These are phyloP conservation scores for Nyctibius bracteatus DNA, from an alignment of 2,113 vertebrate species.

Conservation along the genomic window DNA sequence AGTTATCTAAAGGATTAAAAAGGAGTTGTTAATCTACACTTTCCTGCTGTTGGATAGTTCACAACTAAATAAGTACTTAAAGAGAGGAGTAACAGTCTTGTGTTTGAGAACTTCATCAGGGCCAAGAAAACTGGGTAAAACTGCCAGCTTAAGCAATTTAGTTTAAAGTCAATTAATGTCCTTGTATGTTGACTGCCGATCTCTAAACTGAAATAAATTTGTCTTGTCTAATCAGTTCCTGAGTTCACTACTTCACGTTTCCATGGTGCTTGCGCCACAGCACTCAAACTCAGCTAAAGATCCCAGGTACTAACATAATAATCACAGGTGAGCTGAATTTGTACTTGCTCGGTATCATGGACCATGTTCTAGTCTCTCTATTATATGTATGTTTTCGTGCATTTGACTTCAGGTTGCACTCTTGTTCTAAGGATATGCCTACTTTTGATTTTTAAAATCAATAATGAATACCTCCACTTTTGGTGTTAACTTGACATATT, in stretches of 20 bases:
- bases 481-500: background rate
- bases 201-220: background rate
- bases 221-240: background rate
- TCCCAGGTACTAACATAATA: background rate
- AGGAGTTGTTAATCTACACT: background rate
- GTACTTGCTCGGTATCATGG: background rate
- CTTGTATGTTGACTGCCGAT: background rate
- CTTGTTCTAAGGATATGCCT: background rate
- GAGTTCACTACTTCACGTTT: background rate
- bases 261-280: background rate
- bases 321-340: background rate
- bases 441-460: background rate
- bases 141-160: background rate
- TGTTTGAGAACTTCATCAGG: background rate
- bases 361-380: background rate
- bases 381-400: background rate
- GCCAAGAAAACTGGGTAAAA: background rate
- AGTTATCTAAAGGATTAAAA: slow-evolving; percentile 72
- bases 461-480: background rate
- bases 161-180: background rate
- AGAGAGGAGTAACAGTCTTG: background rate
- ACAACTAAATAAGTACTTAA: background rate
- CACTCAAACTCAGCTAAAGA: background rate
- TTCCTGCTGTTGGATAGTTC: background rate
- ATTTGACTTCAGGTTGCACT: background rate